Evolutionary conservation across 2,888 invertebrate genomes (phyloP).

Genomic region (Eupithecia tripunctaria): DNA sequence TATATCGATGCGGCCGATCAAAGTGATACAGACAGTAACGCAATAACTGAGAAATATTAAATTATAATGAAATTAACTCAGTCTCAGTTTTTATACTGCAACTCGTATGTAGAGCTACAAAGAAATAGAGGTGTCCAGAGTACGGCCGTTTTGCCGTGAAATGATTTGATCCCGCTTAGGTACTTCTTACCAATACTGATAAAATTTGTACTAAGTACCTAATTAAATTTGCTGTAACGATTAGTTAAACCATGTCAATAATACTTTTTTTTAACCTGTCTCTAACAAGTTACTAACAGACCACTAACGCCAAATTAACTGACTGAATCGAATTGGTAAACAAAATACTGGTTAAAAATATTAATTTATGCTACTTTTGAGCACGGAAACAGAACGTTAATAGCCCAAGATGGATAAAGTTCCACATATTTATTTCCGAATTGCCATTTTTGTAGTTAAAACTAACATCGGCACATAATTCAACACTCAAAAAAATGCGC

Average conservation of each 20-base stretch:
- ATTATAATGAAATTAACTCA: constrained; percentile 83
- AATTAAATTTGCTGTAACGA: no score
- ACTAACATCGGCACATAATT: no score
- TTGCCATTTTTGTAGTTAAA: no score
- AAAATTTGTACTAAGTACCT: not conserved
- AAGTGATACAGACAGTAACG: constrained; percentile 78
- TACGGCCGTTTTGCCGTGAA: not conserved
- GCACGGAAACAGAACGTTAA: no score
- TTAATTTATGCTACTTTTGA: no score
- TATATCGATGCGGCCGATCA: constrained; percentile 76
- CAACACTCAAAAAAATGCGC: no score
- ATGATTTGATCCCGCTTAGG: not conserved
- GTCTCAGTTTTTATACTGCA: constrained; percentile 74
- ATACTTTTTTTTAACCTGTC: not conserved
- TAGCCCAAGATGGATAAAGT: no score
- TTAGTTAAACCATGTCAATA: no score
- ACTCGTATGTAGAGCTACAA: constrained; percentile 41
- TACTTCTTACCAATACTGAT: not conserved
- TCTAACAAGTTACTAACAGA: not conserved
- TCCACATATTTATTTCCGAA: no score
- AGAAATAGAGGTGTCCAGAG: constrained; percentile 29
- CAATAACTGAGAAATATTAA: constrained; percentile 78
- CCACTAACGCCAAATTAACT: no score
- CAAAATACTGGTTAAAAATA: not conserved
- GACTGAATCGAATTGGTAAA: not conserved